Conservation (phyloP, 2,797 vertebrate species). For the Sebastolobus altivelis region DNA sequence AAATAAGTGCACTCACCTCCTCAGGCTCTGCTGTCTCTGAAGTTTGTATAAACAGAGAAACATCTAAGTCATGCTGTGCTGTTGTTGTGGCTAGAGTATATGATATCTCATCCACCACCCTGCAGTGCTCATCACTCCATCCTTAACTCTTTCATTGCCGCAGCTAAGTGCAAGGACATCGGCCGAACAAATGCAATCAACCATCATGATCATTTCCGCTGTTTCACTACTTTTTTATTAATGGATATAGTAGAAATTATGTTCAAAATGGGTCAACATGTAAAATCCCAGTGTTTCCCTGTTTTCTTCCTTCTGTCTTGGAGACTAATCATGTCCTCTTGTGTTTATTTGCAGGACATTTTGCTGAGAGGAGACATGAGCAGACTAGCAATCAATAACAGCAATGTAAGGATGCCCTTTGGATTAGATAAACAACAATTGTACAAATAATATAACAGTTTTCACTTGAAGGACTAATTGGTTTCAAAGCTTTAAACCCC, state of each 20-base stretch:
- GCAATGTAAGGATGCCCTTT: background rate
- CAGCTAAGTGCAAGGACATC: background rate
- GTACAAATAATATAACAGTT: background rate
- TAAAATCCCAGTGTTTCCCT: background rate
- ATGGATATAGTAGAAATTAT: background rate
- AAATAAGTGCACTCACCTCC: constrained; percentile 69
- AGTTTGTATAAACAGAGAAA: constrained; percentile 49
- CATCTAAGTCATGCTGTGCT: constrained; percentile 64
- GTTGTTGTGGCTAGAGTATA: constrained; percentile 52
- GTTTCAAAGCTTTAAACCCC: background rate
- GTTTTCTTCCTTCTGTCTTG: background rate
- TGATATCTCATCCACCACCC: constrained; percentile 65
- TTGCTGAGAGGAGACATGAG: background rate
- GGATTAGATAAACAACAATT: background rate
- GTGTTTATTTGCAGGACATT: constrained; percentile 27
- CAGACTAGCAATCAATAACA: background rate
- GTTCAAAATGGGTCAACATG: background rate
- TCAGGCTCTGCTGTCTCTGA: constrained; percentile 35
- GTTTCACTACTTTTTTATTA: background rate
- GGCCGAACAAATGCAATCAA: background rate
- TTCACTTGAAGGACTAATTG: background rate
- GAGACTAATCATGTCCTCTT: constrained; percentile 13
- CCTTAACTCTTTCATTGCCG: constrained; percentile 78
- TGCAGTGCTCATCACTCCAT: constrained; percentile 67
- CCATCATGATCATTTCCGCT: background rate